A percentile compares a stretch with the other conserved stretches of the same genome.
Evolutionary conservation across 2,113 vertebrate genomes (phyloP).

Genomic region (Saguinus midas): DNA sequence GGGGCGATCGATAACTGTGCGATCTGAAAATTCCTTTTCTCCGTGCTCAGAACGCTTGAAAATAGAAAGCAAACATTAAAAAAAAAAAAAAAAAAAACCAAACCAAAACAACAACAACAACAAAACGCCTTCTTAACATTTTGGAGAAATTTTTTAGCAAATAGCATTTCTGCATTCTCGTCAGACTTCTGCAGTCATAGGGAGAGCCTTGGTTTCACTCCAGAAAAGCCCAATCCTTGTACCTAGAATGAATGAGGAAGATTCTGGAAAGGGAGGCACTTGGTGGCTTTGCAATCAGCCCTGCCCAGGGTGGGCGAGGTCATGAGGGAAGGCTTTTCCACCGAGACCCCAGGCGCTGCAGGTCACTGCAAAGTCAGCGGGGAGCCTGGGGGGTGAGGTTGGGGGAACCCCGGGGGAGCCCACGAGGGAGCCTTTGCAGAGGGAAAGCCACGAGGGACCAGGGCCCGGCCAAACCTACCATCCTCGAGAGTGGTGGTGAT

Average conservation of each 20-base stretch:
- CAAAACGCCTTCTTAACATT: background rate
- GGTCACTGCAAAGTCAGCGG: background rate
- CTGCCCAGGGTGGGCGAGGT: fast-evolving
- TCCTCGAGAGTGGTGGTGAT: conserved; percentile 98
- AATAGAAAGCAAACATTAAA: background rate
- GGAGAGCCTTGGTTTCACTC: background rate
- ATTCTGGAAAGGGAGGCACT: background rate
- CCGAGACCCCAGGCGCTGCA: fast-evolving
- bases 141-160: background rate
- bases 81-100: fast-evolving
- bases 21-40: background rate
- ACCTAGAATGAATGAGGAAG: background rate
- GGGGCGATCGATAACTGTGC: conserved; percentile 73
- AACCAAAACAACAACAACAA: too few species aligned
- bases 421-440: background rate
- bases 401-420: fast-evolving
- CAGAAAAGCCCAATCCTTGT: background rate
- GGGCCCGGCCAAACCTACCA: conserved; percentile 82
- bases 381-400: background rate
- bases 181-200: background rate
- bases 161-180: background rate
- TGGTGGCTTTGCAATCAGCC: background rate
- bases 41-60: background rate
- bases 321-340: background rate
- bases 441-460: background rate